These are phyloP conservation scores for Busseola fusca DNA, from an alignment of 2,888 invertebrate genomes.

Conservation along the genomic window DNA sequence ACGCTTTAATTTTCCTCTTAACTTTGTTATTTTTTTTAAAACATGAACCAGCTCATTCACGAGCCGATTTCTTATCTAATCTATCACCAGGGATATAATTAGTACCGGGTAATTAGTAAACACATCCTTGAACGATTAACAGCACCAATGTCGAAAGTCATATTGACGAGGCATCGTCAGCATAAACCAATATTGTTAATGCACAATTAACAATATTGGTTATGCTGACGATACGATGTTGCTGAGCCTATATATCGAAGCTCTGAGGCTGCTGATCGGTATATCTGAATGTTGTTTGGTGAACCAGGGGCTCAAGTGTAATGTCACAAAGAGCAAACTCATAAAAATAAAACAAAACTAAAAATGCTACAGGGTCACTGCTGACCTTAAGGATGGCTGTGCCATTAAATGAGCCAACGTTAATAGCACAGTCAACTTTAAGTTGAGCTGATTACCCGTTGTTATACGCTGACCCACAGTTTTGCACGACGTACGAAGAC, in stretches of 20 bases:
- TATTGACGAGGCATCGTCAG: neutral
- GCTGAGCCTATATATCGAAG: too few relatives aligned
- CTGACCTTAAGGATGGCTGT: neutral
- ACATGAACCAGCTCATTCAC: neutral
- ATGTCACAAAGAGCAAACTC: neutral
- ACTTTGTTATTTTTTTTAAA: neutral
- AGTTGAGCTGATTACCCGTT: neutral
- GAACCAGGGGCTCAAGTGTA: too few relatives aligned
- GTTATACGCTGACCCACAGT: neutral
- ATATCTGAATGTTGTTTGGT: too few relatives aligned
- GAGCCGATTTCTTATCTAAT: too few relatives aligned
- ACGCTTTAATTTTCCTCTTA: neutral
- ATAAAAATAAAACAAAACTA: too few relatives aligned
- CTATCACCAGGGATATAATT: too few relatives aligned
- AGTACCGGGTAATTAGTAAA: too few relatives aligned
- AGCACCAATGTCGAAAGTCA: neutral
- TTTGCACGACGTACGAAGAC: neutral
- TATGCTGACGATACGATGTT: neutral
- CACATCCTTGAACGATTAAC: neutral
- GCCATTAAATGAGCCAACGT: neutral
- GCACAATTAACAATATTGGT: too few relatives aligned
- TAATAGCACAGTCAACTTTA: too few relatives aligned
- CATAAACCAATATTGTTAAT: too few relatives aligned
- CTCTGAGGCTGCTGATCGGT: too few relatives aligned
- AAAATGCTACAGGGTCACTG: neutral